Base-by-base conservation (phyloP, 1,140 invertebrate genomes). In the Dendroctonus valens region DNA sequence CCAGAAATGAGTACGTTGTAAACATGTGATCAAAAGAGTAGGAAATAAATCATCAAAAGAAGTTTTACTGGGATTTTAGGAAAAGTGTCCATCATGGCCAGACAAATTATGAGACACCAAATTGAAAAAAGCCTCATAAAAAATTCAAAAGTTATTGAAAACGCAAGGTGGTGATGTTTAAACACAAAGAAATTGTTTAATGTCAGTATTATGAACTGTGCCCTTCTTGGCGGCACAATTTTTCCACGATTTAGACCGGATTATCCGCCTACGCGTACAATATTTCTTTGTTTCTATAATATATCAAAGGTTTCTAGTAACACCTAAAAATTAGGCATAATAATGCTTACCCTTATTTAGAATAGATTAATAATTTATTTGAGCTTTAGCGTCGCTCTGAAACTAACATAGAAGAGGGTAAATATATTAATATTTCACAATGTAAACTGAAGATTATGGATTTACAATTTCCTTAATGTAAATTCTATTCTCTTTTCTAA, bases 401-500 rank as follows among this genome's bases (percentile, higher is more conserved):
- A 67, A 67, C 44, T 40, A 41, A 60, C 53, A 53, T 67, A 59
- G 64, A 37, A 41, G 57, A 67, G 65, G 65, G 65, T 67, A 55
- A 67, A 67, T 67, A 67, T 67, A 67, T 67, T 67, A 67, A 67
- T 67, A 60, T 60, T 54, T 41, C 39, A 54, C 57, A 59, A 52
- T 53, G 51, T 60, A 60, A n/a, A 46, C 12, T 49, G 6, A 57
- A 44, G 41, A 60, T 9, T 60, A 67, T 54, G 54, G 38, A 46
- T 64, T 57, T 64, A 57, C 41, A 64, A 49, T 54, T 14, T 64
- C 38, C 37, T 64, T 48, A 52, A 26, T 46, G 8, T 46, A 46
- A 26, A 26, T 26, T 1, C 26, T 26, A 46, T 46, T 46, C 42
- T 46, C 8, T 46, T 46, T 46, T 9, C 12, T 12, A 46, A 2